Evolutionary conservation across 1,140 invertebrate species (phyloP), one percentile per base, ranked within the genome.

Genomic region (Leptoteleia sp.): DNA sequence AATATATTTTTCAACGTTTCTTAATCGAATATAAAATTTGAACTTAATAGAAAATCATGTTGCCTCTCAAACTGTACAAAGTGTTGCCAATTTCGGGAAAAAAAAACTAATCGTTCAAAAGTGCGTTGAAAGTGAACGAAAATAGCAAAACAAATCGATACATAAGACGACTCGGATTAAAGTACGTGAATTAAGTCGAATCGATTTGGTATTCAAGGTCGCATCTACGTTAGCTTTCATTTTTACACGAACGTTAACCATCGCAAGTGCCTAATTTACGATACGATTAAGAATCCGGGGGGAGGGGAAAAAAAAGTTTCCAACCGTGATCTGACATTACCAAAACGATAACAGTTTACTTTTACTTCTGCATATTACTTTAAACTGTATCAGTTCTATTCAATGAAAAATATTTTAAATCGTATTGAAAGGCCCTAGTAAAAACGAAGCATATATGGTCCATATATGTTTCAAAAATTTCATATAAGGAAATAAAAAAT

Each of bases 141-240:
- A 22, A 38, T 38, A 13, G 8, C 1, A n/a, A 40, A 64, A 64
- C 33, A 50, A 50, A 40, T 52, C 47, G 37, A 52, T 52, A 43
- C 15, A 65, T 42, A 52, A 12, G 47, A 52, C 45, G 35, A 65
- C 35, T 19, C 5, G 43, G 25, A 65, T 64, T 64, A 16, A 65
- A 65, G 16, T 37, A 9, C 11, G 37, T 52, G 61, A 65, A 65
- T 65, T 35, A 54, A 67, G 37, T 54, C 22, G 35, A 43, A 67
- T 67, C 62, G 62, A 67, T 67, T 67, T 33, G 3, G 11, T 19
- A 7, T 43, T 54, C 47, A 65, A 65, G 61, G 61, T 52, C 25
- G 61, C 37, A 16, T 64, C 29, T 33, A 52, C 47, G 27, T 42
- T 64, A 40, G 61, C 47, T 64, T 64, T 64, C 61, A 42, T 48